These are phyloP conservation scores for Bombyx mandarina DNA, from an alignment of 1,140 invertebrate genomes.

Conservation along the genomic window DNA sequence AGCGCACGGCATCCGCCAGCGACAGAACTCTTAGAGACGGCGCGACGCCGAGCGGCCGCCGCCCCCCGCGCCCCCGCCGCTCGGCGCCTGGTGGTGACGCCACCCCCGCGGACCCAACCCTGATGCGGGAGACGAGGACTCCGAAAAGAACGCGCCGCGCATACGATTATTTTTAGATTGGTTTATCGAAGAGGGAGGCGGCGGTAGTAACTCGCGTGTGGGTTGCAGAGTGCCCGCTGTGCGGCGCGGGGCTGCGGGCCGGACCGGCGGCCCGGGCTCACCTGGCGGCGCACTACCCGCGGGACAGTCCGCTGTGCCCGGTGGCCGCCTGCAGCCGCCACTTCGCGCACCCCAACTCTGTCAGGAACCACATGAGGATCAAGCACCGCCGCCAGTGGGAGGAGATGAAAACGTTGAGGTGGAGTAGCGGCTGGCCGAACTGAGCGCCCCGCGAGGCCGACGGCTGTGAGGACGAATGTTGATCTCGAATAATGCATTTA, in stretches of 20 bases:
- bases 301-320: conserved; percentile 84
- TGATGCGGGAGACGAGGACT: not conserved
- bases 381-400: conserved; percentile 85
- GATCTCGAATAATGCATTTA: conserved; percentile 61
- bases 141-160: conserved; percentile 2
- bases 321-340: conserved; percentile 79
- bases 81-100: conserved; percentile 40
- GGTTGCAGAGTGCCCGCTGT: conserved; percentile 76
- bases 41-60: conserved; percentile 80
- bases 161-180: conserved; percentile 36
- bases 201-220: not conserved
- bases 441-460: conserved; percentile 23
- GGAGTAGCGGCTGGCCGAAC: conserved; percentile 73
- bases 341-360: conserved; percentile 86
- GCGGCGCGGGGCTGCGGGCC: conserved; percentile 73
- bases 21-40: conserved; percentile 69
- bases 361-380: conserved; percentile 86
- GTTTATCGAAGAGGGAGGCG: conserved; percentile 66
- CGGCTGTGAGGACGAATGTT: conserved; percentile 48
- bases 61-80: conserved; percentile 81
- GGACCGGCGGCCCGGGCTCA: conserved; percentile 78
- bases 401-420: conserved; percentile 85
- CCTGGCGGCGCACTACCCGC: conserved; percentile 84
- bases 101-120: conserved; percentile 1
- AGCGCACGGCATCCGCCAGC: conserved; percentile 79